Evolutionary conservation across 30 jellyfish, hydroid and myxozoan species (phyloP), one percentile per base, ranked within the genome.

Genomic region (Pseudorhiza aurosa): DNA sequence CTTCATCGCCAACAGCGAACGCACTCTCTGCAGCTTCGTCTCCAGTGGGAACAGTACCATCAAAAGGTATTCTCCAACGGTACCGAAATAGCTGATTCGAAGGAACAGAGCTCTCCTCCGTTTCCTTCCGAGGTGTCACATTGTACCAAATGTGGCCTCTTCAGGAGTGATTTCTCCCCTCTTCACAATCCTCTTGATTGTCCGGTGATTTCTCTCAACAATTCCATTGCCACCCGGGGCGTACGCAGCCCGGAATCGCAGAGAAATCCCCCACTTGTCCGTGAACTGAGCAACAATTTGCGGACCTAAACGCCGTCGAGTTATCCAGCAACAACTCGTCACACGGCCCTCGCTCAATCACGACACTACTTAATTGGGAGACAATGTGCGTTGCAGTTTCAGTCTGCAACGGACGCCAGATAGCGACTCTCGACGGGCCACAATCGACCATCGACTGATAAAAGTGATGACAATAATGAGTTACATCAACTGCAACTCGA

Each of bases 61-160:
- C 71, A 57, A 57, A 57, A 17, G 18, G 71, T 39, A 57, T 35
- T 57, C 71, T 57, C 40, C 40, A 4, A 15, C 26, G 21, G 26
- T 57, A 57, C 18, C 71, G 18, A 28, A 10, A 57, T 29, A 57
- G 9, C 39, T 18, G 33, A 57, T 57, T 28, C 18, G 71, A 24
- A 10, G 71, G 71, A 10, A 21, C 71, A 10, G 26, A 10, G 33
- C 39, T 24, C 18, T 57, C 71, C 71, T 4, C 18, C 18, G 18
- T 57, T 42, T 17, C 55, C 55, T 42, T 55, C 32, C 69, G 69
- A 15, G 78, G 78, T 6, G 78, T 64, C 59, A 15, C 55, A 33
- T 64, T 64, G 78, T 64, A 0, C 78, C 78, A 64, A 24, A 64
- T 64, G 55, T 33, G 62, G 55, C 55, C 17, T 32, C 78, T 18